Evolutionary conservation across 1,140 invertebrate genomes (phyloP).

Genomic region (Macrocentrus cingulum): DNA sequence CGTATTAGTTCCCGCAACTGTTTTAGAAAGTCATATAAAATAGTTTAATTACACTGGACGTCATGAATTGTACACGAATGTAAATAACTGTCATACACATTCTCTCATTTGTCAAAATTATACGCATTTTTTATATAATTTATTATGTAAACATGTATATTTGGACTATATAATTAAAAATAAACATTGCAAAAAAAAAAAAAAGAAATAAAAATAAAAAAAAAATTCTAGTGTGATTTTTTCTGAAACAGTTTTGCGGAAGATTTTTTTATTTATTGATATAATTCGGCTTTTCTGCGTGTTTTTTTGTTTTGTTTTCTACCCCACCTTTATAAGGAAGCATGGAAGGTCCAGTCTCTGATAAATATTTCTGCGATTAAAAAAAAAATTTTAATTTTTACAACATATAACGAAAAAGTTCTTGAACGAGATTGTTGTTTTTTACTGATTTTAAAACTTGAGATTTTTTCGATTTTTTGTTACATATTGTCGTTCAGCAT

Average conservation of each 20-base stretch:
- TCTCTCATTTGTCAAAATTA: slow-evolving; percentile 54
- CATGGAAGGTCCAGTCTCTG: too few species aligned
- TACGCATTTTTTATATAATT: slow-evolving; percentile 56
- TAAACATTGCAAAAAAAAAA: slow-evolving; percentile 52
- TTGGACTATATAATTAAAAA: slow-evolving; percentile 56
- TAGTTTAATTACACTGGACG: slow-evolving; percentile 40
- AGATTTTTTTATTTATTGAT: slow-evolving; percentile 42
- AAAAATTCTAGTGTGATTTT: slow-evolving; percentile 51
- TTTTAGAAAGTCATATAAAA: slow-evolving; percentile 48
- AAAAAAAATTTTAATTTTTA: too few species aligned
- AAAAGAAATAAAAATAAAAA: slow-evolving; percentile 38
- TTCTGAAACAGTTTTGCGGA: slow-evolving; percentile 57
- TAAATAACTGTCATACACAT: slow-evolving; percentile 51
- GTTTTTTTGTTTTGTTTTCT: too few species aligned
- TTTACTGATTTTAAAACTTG: too few species aligned
- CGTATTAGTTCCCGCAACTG: slow-evolving; percentile 53
- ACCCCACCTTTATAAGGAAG: too few species aligned
- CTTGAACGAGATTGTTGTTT: too few species aligned
- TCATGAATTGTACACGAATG: slow-evolving; percentile 51
- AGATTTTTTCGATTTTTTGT: too few species aligned
- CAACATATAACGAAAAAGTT: too few species aligned
- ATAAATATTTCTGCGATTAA: too few species aligned
- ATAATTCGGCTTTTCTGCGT: too few species aligned
- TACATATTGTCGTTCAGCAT: too few species aligned
- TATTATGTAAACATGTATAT: slow-evolving; percentile 58